These are phyloP conservation scores for Megalops atlanticus DNA, from an alignment of 2,113 vertebrate genomes.

Conservation along the genomic window DNA sequence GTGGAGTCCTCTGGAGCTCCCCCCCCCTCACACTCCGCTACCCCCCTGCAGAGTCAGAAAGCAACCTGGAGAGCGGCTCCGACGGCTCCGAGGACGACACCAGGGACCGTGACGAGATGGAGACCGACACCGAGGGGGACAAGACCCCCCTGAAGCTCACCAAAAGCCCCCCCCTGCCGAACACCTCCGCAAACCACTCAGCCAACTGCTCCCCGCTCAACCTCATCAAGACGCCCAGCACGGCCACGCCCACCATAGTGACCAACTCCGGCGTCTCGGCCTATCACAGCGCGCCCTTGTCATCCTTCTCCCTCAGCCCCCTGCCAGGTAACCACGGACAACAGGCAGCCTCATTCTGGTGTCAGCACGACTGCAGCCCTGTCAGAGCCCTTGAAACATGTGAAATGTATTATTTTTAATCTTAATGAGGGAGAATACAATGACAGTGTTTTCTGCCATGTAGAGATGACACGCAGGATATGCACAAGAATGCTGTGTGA, in stretches of 20 bases:
- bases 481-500: too few species aligned
- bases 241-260: constrained; percentile 77
- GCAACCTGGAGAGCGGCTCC: constrained; percentile 92
- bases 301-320: constrained; percentile 80
- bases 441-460: background rate
- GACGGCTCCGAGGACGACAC: constrained; percentile 88
- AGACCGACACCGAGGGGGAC: constrained; percentile 85
- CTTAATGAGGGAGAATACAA: background rate
- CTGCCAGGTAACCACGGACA: constrained; percentile 78
- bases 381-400: background rate
- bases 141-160: constrained; percentile 78
- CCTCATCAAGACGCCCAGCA: constrained; percentile 81
- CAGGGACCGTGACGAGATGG: constrained; percentile 81
- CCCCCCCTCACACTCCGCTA: background rate
- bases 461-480: background rate
- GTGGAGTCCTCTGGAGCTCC: background rate
- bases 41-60: constrained; percentile 85
- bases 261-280: constrained; percentile 84
- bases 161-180: constrained; percentile 79
- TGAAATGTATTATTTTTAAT: background rate
- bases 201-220: constrained; percentile 87
- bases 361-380: background rate
- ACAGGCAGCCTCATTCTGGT: background rate
- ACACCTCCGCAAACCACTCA: constrained; percentile 70
- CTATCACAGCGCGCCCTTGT: constrained; percentile 86